phyloP scores from a whole-genome alignment of 2,797 vertebrate species.

The Chrosomus eos region DNA sequence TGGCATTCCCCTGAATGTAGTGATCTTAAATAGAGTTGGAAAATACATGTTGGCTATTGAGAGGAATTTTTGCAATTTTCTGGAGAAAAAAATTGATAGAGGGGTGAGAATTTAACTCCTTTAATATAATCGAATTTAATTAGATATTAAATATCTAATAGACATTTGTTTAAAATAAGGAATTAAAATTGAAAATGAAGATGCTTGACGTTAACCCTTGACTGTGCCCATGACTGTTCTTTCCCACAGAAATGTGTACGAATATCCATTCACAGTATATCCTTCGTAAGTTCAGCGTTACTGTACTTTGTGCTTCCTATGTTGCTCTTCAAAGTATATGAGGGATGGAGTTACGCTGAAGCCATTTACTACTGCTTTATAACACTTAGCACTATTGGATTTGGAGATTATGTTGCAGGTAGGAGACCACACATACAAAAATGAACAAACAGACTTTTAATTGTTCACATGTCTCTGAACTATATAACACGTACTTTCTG shows the following conservation, averaged over 20 bases:
- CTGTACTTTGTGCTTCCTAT: constrained; percentile 89
- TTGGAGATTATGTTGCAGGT: constrained; percentile 93
- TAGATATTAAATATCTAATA: no score
- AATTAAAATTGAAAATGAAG: neutral
- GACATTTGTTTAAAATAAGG: no score
- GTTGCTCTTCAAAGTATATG: constrained; percentile 81
- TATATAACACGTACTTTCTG: neutral
- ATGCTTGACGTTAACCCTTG: neutral
- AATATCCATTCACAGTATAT: constrained; percentile 78
- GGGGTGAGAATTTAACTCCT: constrained; percentile 74
- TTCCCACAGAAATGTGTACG: constrained; percentile 68
- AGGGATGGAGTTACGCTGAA: constrained; percentile 87
- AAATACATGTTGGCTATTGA: constrained; percentile 86
- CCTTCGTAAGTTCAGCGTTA: constrained; percentile 67
- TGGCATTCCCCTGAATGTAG: constrained; percentile 90
- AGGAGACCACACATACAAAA: constrained; percentile 47
- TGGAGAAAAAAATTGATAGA: constrained; percentile 72
- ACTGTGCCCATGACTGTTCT: neutral
- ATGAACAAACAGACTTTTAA: neutral
- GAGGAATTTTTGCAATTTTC: constrained; percentile 72
- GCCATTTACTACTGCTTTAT: constrained; percentile 94
- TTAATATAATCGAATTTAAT: neutral
- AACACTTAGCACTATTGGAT: constrained; percentile 93
- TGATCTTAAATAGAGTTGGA: constrained; percentile 88
- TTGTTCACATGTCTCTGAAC: neutral